Evolutionary conservation across 2,113 vertebrate species (phyloP).

Genomic region (Zapornia atra): DNA sequence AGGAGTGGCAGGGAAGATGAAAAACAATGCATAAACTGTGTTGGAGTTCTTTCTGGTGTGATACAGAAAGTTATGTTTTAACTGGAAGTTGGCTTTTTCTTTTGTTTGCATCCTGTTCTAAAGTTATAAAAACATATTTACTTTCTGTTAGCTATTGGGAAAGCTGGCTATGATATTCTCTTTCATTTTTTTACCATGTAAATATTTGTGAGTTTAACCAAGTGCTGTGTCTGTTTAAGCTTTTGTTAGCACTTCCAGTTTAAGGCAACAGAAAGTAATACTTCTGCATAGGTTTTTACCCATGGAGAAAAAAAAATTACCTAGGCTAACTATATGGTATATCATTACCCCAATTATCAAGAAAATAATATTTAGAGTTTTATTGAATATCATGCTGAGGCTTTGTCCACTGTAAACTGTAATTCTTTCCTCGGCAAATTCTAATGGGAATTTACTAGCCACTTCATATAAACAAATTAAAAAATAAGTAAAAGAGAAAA

Average conservation of each 20-base stretch:
- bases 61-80: background rate
- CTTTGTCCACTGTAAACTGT: background rate
- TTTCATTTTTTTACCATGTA: background rate
- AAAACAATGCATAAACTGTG: background rate
- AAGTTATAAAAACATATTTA: slow-evolving; percentile 15
- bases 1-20: background rate
- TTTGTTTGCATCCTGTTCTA: slow-evolving; percentile 48
- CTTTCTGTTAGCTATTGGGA: slow-evolving; percentile 13
- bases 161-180: background rate
- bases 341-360: background rate
- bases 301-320: background rate
- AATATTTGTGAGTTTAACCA: slow-evolving; percentile 42
- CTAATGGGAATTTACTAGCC: background rate
- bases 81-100: background rate
- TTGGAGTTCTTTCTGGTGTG: background rate
- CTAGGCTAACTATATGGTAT: background rate
- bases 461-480: background rate
- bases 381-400: background rate
- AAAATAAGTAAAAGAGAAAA: background rate
- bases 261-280: background rate
- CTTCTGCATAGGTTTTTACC: background rate
- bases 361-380: background rate
- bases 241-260: background rate
- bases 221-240: background rate
- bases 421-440: background rate